Conservation (phyloP, 30 jellyfish, hydroid and myxozoan genomes). For the Hydractinia symbiolongicarpus region DNA sequence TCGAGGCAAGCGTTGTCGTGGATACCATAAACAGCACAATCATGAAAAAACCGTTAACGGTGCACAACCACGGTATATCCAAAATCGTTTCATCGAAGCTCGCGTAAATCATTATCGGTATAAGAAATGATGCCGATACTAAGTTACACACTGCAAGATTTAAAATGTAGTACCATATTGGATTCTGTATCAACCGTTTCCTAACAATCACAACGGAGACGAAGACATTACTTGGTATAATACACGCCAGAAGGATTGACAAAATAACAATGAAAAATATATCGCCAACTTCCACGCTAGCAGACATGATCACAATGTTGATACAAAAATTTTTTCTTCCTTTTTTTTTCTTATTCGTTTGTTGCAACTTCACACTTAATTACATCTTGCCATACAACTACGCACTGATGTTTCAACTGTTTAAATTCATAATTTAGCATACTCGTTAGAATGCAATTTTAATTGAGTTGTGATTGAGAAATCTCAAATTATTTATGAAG, state of each 20-base stretch:
- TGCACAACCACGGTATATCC: background rate
- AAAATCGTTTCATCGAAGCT: slow-evolving; percentile 3
- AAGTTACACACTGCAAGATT: background rate
- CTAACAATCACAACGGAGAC: background rate
- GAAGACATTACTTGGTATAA: background rate
- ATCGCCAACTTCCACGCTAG: background rate
- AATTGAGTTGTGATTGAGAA: too few species aligned
- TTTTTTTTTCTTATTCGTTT: too few species aligned
- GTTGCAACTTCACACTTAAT: too few species aligned
- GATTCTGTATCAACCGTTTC: background rate
- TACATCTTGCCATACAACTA: too few species aligned
- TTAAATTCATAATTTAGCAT: too few species aligned
- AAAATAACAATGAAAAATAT: background rate
- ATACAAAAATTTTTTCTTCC: too few species aligned
- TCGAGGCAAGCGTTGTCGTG: background rate
- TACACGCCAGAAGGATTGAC: background rate
- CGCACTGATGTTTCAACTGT: too few species aligned
- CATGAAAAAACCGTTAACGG: background rate
- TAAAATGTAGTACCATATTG: background rate
- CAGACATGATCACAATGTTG: too few species aligned
- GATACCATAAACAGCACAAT: background rate
- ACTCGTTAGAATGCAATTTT: too few species aligned
- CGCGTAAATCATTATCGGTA: background rate
- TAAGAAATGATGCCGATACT: background rate
- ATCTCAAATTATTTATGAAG: too few species aligned